Percentiles rank a stretch among this genome's conserved stretches.
Conservation (phyloP, 2,113 vertebrate genomes). For the Lagopus muta region DNA sequence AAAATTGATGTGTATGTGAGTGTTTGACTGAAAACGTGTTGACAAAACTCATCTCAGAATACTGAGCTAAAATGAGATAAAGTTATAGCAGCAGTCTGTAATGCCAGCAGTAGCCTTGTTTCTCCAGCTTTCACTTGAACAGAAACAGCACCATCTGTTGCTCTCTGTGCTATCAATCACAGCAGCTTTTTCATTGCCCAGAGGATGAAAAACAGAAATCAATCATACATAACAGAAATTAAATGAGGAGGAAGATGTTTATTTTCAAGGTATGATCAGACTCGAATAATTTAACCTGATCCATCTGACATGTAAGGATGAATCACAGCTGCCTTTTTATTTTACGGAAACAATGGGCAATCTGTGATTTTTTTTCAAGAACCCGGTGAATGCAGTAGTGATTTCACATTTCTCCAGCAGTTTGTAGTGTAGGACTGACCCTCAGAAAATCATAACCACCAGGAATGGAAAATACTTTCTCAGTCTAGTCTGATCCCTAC, state of each 20-base stretch:
- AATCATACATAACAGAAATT: not conserved
- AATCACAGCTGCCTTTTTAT: conserved; percentile 6
- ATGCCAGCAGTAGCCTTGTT: not conserved
- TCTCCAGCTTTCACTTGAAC: not conserved
- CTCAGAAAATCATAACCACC: not conserved
- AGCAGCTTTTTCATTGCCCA: not conserved
- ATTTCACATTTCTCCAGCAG: not conserved
- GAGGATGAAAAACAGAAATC: not conserved
- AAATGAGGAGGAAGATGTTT: conserved; percentile 10
- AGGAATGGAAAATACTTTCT: conserved; percentile 21
- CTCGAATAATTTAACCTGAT: conserved; percentile 1
- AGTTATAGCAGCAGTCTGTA: not conserved
- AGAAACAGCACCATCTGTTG: conserved; percentile 54
- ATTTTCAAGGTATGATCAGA: not conserved
- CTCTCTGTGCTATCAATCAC: conserved; percentile 5
- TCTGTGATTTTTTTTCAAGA: not conserved
- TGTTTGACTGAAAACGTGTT: not conserved
- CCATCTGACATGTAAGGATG: not conserved
- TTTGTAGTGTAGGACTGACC: not conserved
- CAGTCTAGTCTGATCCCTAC: not conserved
- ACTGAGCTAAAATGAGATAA: not conserved
- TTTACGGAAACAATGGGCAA: not conserved
- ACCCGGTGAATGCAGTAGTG: not conserved
- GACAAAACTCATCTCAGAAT: not conserved
- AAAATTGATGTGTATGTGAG: not conserved